Evolutionary conservation across 1,140 invertebrate genomes (phyloP).

Genomic region (Rhyzopertha dominica): DNA sequence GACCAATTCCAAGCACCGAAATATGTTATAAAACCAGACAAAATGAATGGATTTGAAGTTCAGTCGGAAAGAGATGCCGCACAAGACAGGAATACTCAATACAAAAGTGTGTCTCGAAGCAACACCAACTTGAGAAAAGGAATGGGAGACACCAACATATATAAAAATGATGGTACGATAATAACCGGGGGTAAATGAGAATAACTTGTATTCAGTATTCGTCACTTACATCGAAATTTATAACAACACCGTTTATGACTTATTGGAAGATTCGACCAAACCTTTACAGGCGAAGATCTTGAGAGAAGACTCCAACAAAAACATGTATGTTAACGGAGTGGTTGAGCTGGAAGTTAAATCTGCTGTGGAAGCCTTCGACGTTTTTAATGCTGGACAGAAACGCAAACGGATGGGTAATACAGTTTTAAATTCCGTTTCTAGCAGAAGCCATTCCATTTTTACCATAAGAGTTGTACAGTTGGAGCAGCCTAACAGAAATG

Average conservation of each 20-base stretch:
- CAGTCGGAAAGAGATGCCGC: slow-evolving; percentile 83
- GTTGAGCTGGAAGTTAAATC: slow-evolving; percentile 88
- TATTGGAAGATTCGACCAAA: slow-evolving; percentile 69
- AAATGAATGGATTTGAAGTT: slow-evolving; percentile 89
- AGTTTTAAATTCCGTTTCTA: slow-evolving; percentile 84
- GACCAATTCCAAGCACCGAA: slow-evolving; percentile 71
- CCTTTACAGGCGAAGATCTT: slow-evolving; percentile 61
- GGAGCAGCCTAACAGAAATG: slow-evolving; percentile 50
- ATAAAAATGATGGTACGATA: slow-evolving; percentile 39
- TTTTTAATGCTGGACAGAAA: slow-evolving; percentile 75
- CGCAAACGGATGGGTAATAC: slow-evolving; percentile 84
- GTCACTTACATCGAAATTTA: slow-evolving; percentile 97
- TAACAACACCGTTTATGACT: slow-evolving; percentile 96
- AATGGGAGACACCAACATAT: slow-evolving; percentile 11
- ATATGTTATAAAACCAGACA: slow-evolving; percentile 88
- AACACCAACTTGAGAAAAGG: slow-evolving; percentile 3
- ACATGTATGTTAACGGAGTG: slow-evolving; percentile 87
- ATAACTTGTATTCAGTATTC: slow-evolving; percentile 85
- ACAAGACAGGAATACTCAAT: slow-evolving; percentile 51
- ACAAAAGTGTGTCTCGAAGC: neutral
- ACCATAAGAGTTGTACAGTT: slow-evolving; percentile 83
- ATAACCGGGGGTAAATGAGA: slow-evolving; percentile 70
- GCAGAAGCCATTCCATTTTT: slow-evolving; percentile 91
- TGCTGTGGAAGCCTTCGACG: slow-evolving; percentile 87
- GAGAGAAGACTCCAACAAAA: slow-evolving; percentile 71